Evolutionary conservation across 2,113 vertebrate genomes (phyloP), one percentile per base, ranked within the genome.

Genomic region (Prolemur simus): DNA sequence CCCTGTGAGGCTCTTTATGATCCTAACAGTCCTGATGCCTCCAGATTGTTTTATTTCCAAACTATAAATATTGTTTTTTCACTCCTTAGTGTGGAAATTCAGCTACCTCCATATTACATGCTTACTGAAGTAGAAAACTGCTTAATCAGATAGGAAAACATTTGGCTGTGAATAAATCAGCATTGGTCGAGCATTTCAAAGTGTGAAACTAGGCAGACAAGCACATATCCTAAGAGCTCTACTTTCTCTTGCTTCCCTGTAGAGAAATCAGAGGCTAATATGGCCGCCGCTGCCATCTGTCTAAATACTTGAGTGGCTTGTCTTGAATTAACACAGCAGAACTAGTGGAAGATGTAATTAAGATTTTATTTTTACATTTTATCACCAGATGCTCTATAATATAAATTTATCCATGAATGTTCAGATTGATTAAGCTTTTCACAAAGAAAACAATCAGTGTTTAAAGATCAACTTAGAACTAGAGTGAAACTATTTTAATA

Each of bases 111-210:
- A 98, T 98, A 98, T 98, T 98, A 98, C 98, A 97, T 98, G 98
- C 98, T 99, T 98, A 98, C 98, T 98, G 94, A 98, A 99, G 98
- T 98, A 99, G 98, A 99, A 99, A 99, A 98, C 98, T 97, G 98
- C 98, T 98, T 99, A 99, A 99, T 99, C 98, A 98, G 98, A 98
- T 98, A 99, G 97, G 97, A 99, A 99, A 99, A 99, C 98, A 99
- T 97, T 98, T 98, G 98, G 97, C 4, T 0, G 56, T 93, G 85
- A 98, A 99, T 98, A 99, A 99, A 98, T 99, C 98, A 98, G 98
- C 96, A 84, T 98, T 99, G 98, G 98, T 98, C 6, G 58, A 98
- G 98, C 97, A 98, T 98, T 99, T 99, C 99, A 98, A 99, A 99
- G 98, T 98, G 97, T 98, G 98, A 98, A 98, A 98, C 96, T 97